phyloP scores from a whole-genome alignment of 1,140 invertebrate genomes.

The Ceratina australensis region DNA sequence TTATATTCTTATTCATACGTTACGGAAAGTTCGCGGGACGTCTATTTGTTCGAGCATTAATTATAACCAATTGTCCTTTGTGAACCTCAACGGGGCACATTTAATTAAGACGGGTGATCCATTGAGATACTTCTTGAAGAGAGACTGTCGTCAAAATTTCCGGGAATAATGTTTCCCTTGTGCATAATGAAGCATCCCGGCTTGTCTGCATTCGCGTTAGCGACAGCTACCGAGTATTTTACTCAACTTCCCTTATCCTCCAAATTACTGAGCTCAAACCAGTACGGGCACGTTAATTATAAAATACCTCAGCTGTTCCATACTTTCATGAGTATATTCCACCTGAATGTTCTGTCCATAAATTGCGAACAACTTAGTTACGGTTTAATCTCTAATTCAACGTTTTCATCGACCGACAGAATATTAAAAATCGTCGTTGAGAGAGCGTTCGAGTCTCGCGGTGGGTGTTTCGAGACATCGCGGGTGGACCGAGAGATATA shows the following conservation, averaged over 20 bases:
- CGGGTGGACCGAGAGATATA: conserved; percentile 27
- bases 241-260: too few species aligned
- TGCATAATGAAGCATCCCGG: not conserved
- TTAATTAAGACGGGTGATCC: not conserved
- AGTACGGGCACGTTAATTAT: not conserved
- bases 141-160: conserved; percentile 1
- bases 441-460: not conserved
- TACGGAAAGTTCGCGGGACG: too few species aligned
- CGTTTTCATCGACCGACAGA: conserved; percentile 8
- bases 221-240: not conserved
- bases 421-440: conserved; percentile 28
- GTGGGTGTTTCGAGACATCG: not conserved
- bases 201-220: not conserved
- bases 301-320: too few species aligned
- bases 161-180: not conserved
- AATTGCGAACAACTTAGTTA: too few species aligned
- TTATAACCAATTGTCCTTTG: not conserved
- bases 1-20: too few species aligned
- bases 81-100: not conserved
- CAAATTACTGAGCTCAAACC: not conserved
- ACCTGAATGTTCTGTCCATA: too few species aligned
- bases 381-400: too few species aligned
- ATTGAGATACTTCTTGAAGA: not conserved
- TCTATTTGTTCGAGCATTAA: too few species aligned
- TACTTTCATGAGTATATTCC: too few species aligned